Base-by-base conservation (phyloP, 2,797 vertebrate genomes). In the Bradypodion ventrale region DNA sequence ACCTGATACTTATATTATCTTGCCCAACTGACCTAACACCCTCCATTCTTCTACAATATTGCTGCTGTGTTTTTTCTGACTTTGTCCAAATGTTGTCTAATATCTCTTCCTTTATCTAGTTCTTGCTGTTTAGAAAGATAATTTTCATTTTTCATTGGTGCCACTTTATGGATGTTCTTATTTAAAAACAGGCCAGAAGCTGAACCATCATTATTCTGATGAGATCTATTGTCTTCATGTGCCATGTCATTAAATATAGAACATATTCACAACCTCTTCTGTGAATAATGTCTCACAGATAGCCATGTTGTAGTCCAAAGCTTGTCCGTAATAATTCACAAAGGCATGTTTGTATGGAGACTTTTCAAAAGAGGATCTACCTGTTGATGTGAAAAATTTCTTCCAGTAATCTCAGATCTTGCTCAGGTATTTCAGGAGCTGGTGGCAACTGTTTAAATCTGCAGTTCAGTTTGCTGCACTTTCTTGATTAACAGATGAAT, bases 131-230 rank as follows among this genome's bases (percentile, higher is more conserved):
- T 79, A 79, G 52, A 27, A 40, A 75, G n/a, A 75, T 44, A 65
- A 27, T 79, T 84, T 74, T 56, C 77, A 44, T 79, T 85, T 74
- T 56, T 80, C 60, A 80, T 85, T 84, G 27, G 52, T 44, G 66
- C 40, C 29, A 42, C 42, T 73, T 66, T 84, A 79, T 73, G 46
- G 69, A 79, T 79, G 73, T 84, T 65, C 44, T 79, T 60, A 56
- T 79, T 73, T 85, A 56, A 52, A 37, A 52, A 37, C 44, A 66
- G 12, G 63, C 19, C 29, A 74, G 32, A 78, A 74, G 62, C 66
- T 56, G 83, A 85, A 21, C 60, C 42, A 80, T 80, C 70, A 85
- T 75, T 52, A 74, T 85, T 40, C 60, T 74, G 60, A 80, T 80
- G 19, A 76, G 42, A 83, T 83, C 42, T 83, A 66, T 40, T 76